Evolutionary conservation across 2,113 vertebrate genomes (phyloP).

Genomic region (zebrafish (Danio rerio)): DNA sequence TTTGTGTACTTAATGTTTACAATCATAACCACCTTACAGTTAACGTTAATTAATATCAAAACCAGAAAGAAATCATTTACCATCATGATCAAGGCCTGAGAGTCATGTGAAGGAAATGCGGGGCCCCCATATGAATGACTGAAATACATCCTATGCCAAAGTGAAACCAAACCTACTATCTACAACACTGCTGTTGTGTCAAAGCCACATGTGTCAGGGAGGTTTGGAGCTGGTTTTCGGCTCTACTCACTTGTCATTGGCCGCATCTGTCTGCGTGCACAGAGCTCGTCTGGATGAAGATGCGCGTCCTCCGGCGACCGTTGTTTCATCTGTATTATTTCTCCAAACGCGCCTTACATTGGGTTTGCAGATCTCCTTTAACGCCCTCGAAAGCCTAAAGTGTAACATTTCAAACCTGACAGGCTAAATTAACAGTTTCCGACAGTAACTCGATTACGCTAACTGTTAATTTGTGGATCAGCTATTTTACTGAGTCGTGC

Average conservation of each 20-base stretch:
- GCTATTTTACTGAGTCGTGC: neutral
- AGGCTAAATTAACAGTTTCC: neutral
- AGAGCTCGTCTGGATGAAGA: constrained; percentile 58
- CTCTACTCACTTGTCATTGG: constrained; percentile 76
- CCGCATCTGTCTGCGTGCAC: constrained; percentile 65
- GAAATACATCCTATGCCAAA: neutral
- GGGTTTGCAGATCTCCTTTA: constrained; percentile 72
- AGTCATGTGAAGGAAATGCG: neutral
- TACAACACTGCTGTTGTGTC: too few species aligned
- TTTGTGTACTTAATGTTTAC: neutral
- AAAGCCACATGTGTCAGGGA: neutral
- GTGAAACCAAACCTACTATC: neutral
- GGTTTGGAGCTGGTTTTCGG: neutral
- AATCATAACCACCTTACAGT: neutral
- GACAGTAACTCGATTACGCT: neutral
- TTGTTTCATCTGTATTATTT: constrained; percentile 49
- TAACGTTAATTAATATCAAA: neutral
- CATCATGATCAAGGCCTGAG: neutral
- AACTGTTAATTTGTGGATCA: neutral
- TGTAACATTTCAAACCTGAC: constrained; percentile 73
- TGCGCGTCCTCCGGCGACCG: constrained; percentile 29
- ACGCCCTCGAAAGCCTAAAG: constrained; percentile 69
- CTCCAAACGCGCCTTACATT: constrained; percentile 67
- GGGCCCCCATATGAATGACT: neutral
- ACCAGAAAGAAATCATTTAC: neutral